A percentile compares a stretch with the other conserved stretches of the same genome.
phyloP scores from a whole-genome alignment of 2,113 vertebrate species.

The Loxodonta africana region DNA sequence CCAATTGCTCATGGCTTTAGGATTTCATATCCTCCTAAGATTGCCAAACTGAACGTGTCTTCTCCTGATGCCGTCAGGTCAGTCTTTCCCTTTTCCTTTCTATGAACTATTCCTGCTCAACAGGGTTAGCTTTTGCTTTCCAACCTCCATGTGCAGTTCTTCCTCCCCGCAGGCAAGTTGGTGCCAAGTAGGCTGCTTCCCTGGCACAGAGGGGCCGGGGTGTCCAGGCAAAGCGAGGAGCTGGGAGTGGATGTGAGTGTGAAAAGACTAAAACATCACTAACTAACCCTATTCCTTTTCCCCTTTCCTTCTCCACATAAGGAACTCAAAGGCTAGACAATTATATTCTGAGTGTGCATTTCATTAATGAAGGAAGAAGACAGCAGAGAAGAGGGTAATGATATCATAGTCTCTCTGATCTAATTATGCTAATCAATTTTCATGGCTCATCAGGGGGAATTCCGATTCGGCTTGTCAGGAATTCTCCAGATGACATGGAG shows the following conservation, averaged over 20 bases:
- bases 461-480: conserved; percentile 44
- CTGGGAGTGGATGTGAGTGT: fast-evolving
- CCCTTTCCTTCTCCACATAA: fast-evolving
- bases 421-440: conserved; percentile 83
- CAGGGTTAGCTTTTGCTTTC: background rate
- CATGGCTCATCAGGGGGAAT: conserved; percentile 75
- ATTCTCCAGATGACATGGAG: conserved; percentile 33
- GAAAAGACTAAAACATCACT: background rate
- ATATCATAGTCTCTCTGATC: conserved; percentile 76
- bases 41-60: background rate
- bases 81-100: background rate
- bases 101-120: fast-evolving
- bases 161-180: fast-evolving
- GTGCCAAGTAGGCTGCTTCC: background rate
- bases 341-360: conserved; percentile 15
- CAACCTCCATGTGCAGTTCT: background rate
- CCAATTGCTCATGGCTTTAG: fast-evolving
- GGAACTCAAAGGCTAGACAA: background rate
- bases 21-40: fast-evolving
- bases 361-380: conserved; percentile 78
- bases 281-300: no score
- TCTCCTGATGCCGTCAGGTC: background rate
- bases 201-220: background rate
- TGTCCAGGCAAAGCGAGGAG: background rate
- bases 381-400: conserved; percentile 74